Evolutionary conservation across 2,888 invertebrate genomes (phyloP).

Genomic region (Heteromyza rotundicornis): DNA sequence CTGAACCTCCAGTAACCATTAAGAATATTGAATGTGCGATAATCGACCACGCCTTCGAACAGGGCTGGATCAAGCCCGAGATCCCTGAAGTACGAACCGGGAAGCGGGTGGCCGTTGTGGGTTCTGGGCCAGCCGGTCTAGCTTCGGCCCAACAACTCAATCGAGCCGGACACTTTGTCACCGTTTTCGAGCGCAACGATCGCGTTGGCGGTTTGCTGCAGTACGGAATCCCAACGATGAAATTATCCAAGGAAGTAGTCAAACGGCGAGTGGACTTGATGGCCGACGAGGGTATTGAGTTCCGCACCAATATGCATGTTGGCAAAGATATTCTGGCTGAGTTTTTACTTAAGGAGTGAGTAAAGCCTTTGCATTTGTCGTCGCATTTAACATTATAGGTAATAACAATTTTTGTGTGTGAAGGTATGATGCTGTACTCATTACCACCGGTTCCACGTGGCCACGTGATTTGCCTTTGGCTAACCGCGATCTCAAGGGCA

Average conservation of each 20-base stretch:
- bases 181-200: slow-evolving; percentile 97
- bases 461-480: slow-evolving; percentile 88
- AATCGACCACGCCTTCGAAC: slow-evolving; percentile 96
- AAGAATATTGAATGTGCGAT: slow-evolving; percentile 99
- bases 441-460: slow-evolving; percentile 96
- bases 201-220: slow-evolving; percentile 92
- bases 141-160: slow-evolving; percentile 97
- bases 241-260: slow-evolving; percentile 92
- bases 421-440: slow-evolving; percentile 83
- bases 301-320: slow-evolving; percentile 88
- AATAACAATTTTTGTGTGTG: background rate
- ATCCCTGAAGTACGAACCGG: slow-evolving; percentile 77
- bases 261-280: slow-evolving; percentile 86
- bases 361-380: too few species aligned
- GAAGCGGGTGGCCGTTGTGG: slow-evolving; percentile 86
- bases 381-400: background rate
- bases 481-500: slow-evolving; percentile 88
- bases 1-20: slow-evolving; percentile 96
- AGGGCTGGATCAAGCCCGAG: slow-evolving; percentile 90
- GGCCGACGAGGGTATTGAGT: slow-evolving; percentile 85
- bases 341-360: slow-evolving; percentile 70
- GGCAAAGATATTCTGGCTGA: slow-evolving; percentile 88
- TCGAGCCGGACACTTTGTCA: slow-evolving; percentile 91
- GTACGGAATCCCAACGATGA: slow-evolving; percentile 99
- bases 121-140: slow-evolving; percentile 92